Conservation (phyloP, 2,797 vertebrate genomes). For the Galagoides demidoff region DNA sequence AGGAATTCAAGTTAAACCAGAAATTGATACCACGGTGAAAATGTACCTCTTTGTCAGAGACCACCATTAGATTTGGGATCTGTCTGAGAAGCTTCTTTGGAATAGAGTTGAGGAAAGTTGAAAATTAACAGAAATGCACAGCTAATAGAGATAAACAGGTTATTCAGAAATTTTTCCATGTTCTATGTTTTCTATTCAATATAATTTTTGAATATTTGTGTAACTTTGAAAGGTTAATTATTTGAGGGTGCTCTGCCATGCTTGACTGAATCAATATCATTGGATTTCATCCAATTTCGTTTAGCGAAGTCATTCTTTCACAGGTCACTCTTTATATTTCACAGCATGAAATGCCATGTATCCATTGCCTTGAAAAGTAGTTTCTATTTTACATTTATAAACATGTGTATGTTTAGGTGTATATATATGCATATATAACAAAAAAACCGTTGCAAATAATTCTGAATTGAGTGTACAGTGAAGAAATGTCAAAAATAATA, state of each 20-base stretch:
- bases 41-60: not conserved
- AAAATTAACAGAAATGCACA: not conserved
- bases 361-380: not conserved
- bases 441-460: not conserved
- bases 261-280: not conserved
- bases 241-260: not conserved
- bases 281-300: not conserved
- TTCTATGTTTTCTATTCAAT: conserved; percentile 18
- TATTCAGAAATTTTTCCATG: not conserved
- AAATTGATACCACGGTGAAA: not conserved
- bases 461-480: not conserved
- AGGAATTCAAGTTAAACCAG: not conserved
- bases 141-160: not conserved
- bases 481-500: not conserved
- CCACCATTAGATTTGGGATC: not conserved
- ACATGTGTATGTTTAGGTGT: not conserved
- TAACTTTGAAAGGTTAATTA: conserved; percentile 28
- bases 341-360: not conserved
- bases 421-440: not conserved
- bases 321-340: not conserved
- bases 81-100: not conserved
- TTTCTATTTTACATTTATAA: conserved; percentile 39
- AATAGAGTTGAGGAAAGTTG: not conserved
- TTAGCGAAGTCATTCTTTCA: not conserved
- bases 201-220: conserved; percentile 25